Evolutionary conservation across 2,113 vertebrate genomes (phyloP).

Genomic region (Cavia porcellus): DNA sequence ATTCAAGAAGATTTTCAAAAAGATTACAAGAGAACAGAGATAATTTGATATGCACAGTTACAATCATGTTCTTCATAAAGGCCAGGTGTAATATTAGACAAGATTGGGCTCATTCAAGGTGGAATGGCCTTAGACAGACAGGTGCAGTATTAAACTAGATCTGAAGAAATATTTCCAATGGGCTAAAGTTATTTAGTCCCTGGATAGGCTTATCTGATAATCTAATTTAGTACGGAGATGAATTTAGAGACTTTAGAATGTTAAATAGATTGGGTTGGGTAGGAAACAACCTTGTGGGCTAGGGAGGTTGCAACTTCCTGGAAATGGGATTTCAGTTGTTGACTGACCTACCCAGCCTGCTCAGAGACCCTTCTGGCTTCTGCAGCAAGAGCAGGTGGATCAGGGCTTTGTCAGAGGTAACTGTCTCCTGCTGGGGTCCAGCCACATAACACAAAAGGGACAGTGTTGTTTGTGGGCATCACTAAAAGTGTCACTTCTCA

Average conservation of each 20-base stretch:
- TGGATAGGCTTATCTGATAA: neutral
- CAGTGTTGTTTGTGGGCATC: neutral
- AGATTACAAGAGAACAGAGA: neutral
- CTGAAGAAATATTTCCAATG: neutral
- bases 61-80: neutral
- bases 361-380: neutral
- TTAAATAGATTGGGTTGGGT: neutral
- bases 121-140: neutral
- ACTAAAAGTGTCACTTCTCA: too few species aligned
- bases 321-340: neutral
- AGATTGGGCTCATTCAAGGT: neutral
- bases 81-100: neutral
- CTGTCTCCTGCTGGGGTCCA: neutral
- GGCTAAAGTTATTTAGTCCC: neutral
- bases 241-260: neutral
- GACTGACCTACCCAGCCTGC: neutral
- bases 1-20: neutral
- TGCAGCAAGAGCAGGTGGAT: neutral
- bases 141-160: neutral
- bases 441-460: neutral
- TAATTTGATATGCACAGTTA: neutral
- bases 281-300: neutral
- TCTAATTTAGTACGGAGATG: neutral
- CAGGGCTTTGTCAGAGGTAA: neutral
- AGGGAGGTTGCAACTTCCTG: neutral